A percentile compares a stretch with the other conserved stretches of the same genome.
These are phyloP conservation scores for Sarcophaga rosellei DNA, from an alignment of 2,888 invertebrate species.

Conservation along the genomic window DNA sequence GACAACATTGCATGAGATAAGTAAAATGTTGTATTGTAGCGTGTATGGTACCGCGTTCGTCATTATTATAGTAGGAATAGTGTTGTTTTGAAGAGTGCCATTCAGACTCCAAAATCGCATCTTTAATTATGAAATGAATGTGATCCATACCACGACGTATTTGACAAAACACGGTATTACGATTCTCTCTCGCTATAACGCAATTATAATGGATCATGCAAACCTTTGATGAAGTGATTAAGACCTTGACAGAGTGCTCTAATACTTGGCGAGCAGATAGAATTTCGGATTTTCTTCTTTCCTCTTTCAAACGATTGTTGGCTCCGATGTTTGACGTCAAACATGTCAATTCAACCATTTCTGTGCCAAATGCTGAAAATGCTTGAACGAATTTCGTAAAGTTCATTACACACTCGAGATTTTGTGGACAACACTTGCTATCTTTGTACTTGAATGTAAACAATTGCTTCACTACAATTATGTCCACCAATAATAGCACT, in stretches of 20 bases:
- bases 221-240: conserved; percentile 97
- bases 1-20: conserved; percentile 87
- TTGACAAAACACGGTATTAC: conserved; percentile 98
- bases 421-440: conserved; percentile 90
- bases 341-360: conserved; percentile 99
- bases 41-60: conserved; percentile 86
- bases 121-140: conserved; percentile 98
- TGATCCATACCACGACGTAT: conserved; percentile 98
- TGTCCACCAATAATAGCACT: conserved; percentile 97
- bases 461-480: conserved; percentile 98
- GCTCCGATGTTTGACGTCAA: conserved; percentile 88
- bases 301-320: conserved; percentile 93
- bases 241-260: conserved; percentile 97
- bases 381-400: conserved; percentile 99
- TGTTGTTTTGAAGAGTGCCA: conserved; percentile 75
- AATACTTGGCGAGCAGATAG: conserved; percentile 96
- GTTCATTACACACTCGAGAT: conserved; percentile 93
- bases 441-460: conserved; percentile 98
- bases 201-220: conserved; percentile 97
- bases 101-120: conserved; percentile 91
- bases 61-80: conserved; percentile 77
- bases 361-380: conserved; percentile 98
- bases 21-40: conserved; percentile 90
- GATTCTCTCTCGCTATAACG: conserved; percentile 94
- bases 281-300: conserved; percentile 97